Base-by-base conservation (phyloP, 2,113 vertebrate species). In the Vireo altiloquus region DNA sequence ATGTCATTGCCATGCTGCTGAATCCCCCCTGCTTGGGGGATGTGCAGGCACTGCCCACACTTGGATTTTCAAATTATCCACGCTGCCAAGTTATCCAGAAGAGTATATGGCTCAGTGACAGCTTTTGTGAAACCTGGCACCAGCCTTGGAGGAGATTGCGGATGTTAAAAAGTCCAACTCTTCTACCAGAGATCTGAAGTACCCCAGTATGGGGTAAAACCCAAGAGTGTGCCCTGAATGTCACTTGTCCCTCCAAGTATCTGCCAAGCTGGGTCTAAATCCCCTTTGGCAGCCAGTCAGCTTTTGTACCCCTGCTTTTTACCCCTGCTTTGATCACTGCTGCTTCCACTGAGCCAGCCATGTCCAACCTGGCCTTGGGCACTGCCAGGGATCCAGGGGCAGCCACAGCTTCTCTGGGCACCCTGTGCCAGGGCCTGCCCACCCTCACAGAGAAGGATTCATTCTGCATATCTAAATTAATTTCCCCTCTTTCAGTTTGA, bases 341-440 rank as follows among this genome's bases (percentile, higher is more conserved):
- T 85, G 47, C 18, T 53, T 42, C 19, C 22, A 44, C 54, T 1
- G 3, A 60, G 40, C 15, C 87, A 49, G 37, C 15, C 31, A 31
- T 0, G 0, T 21, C 60, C 86, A 44, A 0, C 69, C 61, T 46
- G 69, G 39, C 53, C 46, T 54, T 40, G 61, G 17, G 0, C 61
- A 35, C n/a, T 53, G 0, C 13, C 78, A 82, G 54, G 70, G 63
- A 40, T 40, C 37, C 71, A 71, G 49, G 49, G 56, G 30, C 84
- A 87, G 30, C 65, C 56, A 10, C 54, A 42, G 47, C 30, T 69
- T 0, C 70, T 61, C 70, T 76, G 78, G 39, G 78, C n/a, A 76
- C 6, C 19, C 69, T 53, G 39, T 52, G 52, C 59, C 77, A 59
- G 68, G 9, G 23, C 35, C 59, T 76, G 0, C 1, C 14, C 54